These are phyloP conservation scores for Oreortyx pictus DNA, from an alignment of 2,797 vertebrate species.

Conservation along the genomic window DNA sequence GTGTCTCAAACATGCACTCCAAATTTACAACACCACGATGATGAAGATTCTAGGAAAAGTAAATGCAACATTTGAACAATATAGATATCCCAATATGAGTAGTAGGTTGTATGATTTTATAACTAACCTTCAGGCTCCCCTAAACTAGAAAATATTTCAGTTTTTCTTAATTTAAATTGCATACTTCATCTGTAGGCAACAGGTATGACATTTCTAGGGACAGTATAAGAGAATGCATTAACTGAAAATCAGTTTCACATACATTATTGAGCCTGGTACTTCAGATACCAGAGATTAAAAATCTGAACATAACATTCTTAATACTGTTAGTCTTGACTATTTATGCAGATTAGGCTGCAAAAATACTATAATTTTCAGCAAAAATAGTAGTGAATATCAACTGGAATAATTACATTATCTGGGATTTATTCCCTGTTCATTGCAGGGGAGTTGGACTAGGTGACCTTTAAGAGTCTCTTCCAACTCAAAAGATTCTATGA, in stretches of 20 bases:
- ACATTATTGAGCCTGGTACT: not conserved
- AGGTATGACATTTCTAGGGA: not conserved
- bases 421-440: not conserved
- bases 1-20: slow-evolving; percentile 98
- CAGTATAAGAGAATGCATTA: not conserved
- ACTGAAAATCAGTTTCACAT: not conserved
- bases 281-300: not conserved
- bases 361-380: not conserved
- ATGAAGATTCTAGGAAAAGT: slow-evolving; percentile 89
- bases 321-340: not conserved
- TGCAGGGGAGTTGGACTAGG: no score
- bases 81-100: slow-evolving; percentile 47
- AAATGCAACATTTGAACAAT: slow-evolving; percentile 75
- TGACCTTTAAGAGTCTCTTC: no score
- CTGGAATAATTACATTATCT: not conserved
- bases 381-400: not conserved
- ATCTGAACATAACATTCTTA: not conserved
- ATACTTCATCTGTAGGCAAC: not conserved
- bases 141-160: not conserved
- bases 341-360: not conserved
- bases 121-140: slow-evolving; percentile 13
- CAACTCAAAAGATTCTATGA: no score
- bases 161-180: not conserved
- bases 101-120: slow-evolving; percentile 46
- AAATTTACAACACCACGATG: slow-evolving; percentile 95